Evolutionary conservation across 2,797 vertebrate genomes (phyloP).

Genomic region (Cirrhinus molitorella): DNA sequence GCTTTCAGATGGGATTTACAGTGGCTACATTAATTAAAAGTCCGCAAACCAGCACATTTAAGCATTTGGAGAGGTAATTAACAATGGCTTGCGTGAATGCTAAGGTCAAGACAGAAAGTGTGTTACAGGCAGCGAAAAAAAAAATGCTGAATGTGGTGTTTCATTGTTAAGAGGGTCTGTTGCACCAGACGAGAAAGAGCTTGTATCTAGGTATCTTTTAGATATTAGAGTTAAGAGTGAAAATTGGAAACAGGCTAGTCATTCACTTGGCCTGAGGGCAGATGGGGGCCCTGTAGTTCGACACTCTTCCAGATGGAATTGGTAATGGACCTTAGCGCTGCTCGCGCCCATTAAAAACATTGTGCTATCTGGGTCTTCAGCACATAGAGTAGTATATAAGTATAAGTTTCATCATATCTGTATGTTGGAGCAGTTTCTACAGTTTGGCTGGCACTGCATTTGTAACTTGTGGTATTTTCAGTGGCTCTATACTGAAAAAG

Average conservation of each 20-base stretch:
- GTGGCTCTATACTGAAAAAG: not conserved
- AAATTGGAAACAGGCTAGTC: slow-evolving; percentile 65
- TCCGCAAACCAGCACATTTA: slow-evolving; percentile 50
- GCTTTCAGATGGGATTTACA: slow-evolving; percentile 53
- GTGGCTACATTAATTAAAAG: slow-evolving; percentile 57
- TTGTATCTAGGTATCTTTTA: slow-evolving; percentile 47
- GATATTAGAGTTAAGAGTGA: slow-evolving; percentile 55
- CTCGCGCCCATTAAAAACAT: slow-evolving; percentile 48
- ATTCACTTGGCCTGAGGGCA: slow-evolving; percentile 62
- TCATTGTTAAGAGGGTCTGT: slow-evolving; percentile 49
- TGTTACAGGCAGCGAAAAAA: slow-evolving; percentile 13
- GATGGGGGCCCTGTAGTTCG: slow-evolving; percentile 50
- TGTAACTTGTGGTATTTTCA: not conserved
- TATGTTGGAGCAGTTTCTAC: not conserved
- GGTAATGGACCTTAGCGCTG: slow-evolving; percentile 49
- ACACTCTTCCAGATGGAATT: slow-evolving; percentile 60
- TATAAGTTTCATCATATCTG: slow-evolving; percentile 30
- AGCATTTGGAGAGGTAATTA: slow-evolving; percentile 57
- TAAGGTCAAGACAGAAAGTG: slow-evolving; percentile 52
- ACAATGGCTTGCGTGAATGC: slow-evolving; percentile 42
- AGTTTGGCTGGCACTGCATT: not conserved
- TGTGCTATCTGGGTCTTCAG: not conserved
- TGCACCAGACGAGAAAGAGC: slow-evolving; percentile 21
- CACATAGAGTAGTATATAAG: not conserved
- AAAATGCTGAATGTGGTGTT: slow-evolving; percentile 46